These are phyloP conservation scores for Malurus alboscapulatus DNA, from an alignment of 2,113 vertebrate species.

Conservation along the genomic window DNA sequence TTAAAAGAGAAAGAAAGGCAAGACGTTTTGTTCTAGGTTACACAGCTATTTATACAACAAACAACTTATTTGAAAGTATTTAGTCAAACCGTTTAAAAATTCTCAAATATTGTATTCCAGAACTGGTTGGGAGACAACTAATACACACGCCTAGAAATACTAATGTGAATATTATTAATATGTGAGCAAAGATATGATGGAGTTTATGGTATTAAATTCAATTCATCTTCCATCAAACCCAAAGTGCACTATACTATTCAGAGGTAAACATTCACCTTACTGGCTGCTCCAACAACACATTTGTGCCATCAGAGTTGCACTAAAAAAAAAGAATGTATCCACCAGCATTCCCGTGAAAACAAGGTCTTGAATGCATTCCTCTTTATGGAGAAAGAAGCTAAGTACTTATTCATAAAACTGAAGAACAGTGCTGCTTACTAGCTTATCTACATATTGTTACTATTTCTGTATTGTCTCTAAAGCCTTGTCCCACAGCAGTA, in stretches of 20 bases:
- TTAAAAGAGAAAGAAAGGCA: not conserved
- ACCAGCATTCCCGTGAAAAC: not conserved
- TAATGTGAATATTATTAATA: not conserved
- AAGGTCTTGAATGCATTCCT: not conserved
- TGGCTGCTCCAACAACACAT: not conserved
- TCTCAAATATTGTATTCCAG: not conserved
- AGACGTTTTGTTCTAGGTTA: not conserved
- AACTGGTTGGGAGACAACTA: not conserved
- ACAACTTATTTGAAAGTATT: not conserved
- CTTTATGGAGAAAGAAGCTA: not conserved
- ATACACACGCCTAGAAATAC: not conserved
- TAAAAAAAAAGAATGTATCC: not conserved
- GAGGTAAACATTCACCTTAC: not conserved
- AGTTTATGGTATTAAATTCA: not conserved
- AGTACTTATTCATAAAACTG: not conserved
- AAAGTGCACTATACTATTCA: not conserved
- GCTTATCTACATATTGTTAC: not conserved
- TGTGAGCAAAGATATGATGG: not conserved
- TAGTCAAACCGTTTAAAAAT: not conserved
- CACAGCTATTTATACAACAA: not conserved
- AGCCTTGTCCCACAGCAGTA: not conserved
- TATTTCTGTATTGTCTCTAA: not conserved
- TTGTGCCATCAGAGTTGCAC: not conserved
- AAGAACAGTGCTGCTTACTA: not conserved
- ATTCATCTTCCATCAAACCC: not conserved